Percentiles rank a stretch among this genome's conserved stretches.
Evolutionary conservation across 2,797 vertebrate genomes (phyloP).

Genomic region (Sebastiscus tertius): DNA sequence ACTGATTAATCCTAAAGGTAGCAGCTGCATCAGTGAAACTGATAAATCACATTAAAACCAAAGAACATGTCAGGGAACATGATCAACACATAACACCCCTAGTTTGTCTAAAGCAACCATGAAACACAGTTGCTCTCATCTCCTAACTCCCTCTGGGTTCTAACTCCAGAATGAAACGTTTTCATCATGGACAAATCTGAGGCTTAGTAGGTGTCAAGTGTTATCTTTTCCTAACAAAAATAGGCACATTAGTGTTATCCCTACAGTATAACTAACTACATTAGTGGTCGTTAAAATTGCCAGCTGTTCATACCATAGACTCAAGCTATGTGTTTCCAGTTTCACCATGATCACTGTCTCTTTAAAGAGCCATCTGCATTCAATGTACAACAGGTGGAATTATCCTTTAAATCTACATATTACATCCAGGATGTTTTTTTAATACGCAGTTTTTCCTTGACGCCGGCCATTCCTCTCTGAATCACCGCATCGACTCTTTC

Average conservation of each 20-base stretch:
- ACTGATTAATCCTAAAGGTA: neutral
- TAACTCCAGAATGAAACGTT: neutral
- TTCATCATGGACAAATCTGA: neutral
- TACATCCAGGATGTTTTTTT: neutral
- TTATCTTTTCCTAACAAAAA: neutral
- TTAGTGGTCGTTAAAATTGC: neutral
- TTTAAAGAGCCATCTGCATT: neutral
- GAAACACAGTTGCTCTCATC: neutral
- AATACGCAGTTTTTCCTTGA: neutral
- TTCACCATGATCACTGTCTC: neutral
- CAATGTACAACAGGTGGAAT: neutral
- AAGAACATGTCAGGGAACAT: constrained; percentile 10
- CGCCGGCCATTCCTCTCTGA: neutral
- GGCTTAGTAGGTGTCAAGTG: neutral
- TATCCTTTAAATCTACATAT: neutral
- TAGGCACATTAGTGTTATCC: constrained; percentile 7
- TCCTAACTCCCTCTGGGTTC: neutral
- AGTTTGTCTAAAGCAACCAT: neutral
- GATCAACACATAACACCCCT: neutral
- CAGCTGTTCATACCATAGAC: constrained; percentile 9
- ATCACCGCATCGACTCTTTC: neutral
- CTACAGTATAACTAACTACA: neutral
- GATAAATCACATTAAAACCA: neutral
- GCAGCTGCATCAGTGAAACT: neutral
- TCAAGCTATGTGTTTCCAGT: neutral